phyloP scores from a whole-genome alignment of 2,113 vertebrate genomes.

The Montifringilla adamsi region DNA sequence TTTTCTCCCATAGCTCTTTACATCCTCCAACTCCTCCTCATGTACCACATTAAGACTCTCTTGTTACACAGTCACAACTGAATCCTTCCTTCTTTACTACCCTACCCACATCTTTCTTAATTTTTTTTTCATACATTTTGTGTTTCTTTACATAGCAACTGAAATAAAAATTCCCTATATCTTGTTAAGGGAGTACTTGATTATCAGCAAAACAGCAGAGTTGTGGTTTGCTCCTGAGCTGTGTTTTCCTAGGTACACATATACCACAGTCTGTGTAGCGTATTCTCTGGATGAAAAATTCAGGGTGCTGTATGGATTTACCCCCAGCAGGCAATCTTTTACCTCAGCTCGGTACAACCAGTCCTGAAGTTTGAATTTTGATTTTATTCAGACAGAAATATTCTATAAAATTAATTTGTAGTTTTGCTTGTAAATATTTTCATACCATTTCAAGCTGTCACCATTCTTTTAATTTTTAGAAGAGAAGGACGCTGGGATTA shows the following conservation, averaged over 20 bases:
- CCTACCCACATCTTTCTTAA: not conserved
- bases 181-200: conserved; percentile 15
- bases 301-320: not conserved
- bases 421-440: not conserved
- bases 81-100: conserved; percentile 7
- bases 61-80: not conserved
- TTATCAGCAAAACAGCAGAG: not conserved
- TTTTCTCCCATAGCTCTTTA: conserved; percentile 32
- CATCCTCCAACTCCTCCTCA: conserved; percentile 4
- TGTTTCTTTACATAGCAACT: conserved; percentile 17
- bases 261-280: not conserved
- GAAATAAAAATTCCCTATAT: conserved; percentile 22
- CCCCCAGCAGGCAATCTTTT: not conserved
- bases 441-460: not conserved
- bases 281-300: not conserved
- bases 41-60: not conserved
- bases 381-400: not conserved
- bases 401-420: not conserved
- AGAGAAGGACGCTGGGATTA: not conserved
- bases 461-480: not conserved
- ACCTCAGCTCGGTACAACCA: not conserved
- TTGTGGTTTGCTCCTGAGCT: not conserved
- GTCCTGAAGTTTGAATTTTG: not conserved
- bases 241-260: not conserved
- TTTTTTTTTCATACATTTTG: conserved; percentile 8